phyloP scores from a whole-genome alignment of 2,113 vertebrate genomes.

The Chiloscyllium plagiosum region DNA sequence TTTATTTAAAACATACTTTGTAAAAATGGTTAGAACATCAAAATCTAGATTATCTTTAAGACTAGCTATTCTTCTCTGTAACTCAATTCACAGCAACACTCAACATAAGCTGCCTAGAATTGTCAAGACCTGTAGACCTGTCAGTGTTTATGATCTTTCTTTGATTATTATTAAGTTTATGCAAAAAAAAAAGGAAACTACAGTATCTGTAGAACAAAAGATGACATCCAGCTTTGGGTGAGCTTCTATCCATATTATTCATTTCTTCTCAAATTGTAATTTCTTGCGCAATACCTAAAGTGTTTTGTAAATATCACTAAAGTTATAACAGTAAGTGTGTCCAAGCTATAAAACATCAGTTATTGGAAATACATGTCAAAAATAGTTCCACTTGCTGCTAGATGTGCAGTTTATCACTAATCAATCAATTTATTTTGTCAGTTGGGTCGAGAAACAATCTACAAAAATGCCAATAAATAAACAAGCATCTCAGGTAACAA shows the following conservation, averaged over 20 bases:
- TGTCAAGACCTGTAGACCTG: neutral
- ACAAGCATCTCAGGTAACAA: conserved; percentile 1
- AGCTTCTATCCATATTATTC: neutral
- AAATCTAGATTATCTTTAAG: conserved; percentile 2
- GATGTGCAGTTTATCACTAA: conserved; percentile 18
- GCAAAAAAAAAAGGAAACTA: neutral
- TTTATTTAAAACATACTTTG: neutral
- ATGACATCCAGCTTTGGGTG: neutral
- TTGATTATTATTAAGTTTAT: neutral
- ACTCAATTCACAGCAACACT: neutral
- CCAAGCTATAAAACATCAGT: neutral
- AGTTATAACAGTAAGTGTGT: neutral
- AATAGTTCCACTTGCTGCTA: neutral
- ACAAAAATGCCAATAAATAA: conserved; percentile 14
- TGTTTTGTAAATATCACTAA: conserved; percentile 25
- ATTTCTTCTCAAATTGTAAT: neutral
- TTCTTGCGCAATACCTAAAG: neutral
- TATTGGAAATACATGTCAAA: conserved; percentile 19
- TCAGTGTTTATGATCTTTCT: neutral
- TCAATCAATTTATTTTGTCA: conserved; percentile 30
- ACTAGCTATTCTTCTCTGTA: neutral
- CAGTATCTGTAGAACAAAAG: neutral
- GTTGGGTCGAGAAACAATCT: neutral
- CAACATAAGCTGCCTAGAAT: neutral
- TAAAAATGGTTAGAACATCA: neutral